A percentile compares a stretch with the other conserved stretches of the same genome.
These are phyloP conservation scores for Eucera pruinosa DNA, from an alignment of 2,888 invertebrate genomes.

Conservation along the genomic window DNA sequence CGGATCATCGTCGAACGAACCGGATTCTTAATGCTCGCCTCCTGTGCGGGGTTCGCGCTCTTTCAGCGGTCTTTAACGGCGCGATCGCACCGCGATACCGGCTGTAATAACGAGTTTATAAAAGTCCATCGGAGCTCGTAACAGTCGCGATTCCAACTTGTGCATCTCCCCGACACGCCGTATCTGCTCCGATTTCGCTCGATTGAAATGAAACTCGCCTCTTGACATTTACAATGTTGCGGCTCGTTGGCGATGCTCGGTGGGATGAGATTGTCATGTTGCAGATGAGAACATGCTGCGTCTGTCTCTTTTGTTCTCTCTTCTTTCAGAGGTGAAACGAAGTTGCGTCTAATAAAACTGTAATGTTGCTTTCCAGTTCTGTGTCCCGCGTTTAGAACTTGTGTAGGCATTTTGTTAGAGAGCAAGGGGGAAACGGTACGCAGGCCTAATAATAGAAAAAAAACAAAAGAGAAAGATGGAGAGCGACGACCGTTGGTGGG, in stretches of 20 bases:
- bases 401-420: no score
- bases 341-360: no score
- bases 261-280: background rate
- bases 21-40: constrained; percentile 64
- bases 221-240: background rate
- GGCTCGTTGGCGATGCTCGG: background rate
- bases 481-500: no score
- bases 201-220: background rate
- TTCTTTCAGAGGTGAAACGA: no score
- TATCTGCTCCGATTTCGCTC: background rate
- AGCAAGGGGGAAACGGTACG: no score
- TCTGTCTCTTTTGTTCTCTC: no score
- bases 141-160: constrained; percentile 22
- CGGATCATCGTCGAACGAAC: constrained; percentile 45
- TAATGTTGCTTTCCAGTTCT: no score
- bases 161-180: background rate
- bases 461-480: no score
- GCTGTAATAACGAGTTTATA: constrained; percentile 52
- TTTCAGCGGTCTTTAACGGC: constrained; percentile 49
- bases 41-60: constrained; percentile 34
- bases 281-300: background rate
- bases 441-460: no score
- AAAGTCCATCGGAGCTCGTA: constrained; percentile 40
- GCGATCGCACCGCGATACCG: constrained; percentile 57
- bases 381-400: no score